phyloP scores from a whole-genome alignment of 2,113 vertebrate species.

The Natator depressus region DNA sequence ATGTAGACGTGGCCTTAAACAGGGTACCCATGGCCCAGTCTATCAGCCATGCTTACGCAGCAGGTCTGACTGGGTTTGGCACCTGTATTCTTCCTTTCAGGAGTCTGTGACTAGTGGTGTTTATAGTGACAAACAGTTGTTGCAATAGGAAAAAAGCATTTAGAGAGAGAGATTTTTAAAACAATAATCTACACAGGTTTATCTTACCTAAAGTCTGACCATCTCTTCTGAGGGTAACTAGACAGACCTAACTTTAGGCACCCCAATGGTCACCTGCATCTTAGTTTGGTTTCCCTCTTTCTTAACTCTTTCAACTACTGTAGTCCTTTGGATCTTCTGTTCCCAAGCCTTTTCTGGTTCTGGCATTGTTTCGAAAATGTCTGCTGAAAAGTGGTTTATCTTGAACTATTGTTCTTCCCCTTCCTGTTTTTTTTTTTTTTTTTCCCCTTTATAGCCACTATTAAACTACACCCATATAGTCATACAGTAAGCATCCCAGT shows the following conservation, averaged over 20 bases:
- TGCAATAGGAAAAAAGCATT: not conserved
- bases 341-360: not conserved
- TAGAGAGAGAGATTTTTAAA: not conserved
- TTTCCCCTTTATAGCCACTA: not conserved
- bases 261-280: not conserved
- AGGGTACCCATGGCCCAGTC: not conserved
- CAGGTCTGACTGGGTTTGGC: not conserved
- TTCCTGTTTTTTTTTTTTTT: not conserved
- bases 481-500: not conserved
- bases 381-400: not conserved
- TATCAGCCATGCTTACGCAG: not conserved
- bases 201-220: not conserved
- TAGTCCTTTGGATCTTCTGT: not conserved
- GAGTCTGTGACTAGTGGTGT: not conserved
- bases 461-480: not conserved
- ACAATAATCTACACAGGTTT: not conserved
- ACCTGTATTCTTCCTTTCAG: not conserved
- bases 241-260: not conserved
- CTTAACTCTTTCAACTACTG: not conserved
- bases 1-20: not conserved
- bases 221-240: not conserved
- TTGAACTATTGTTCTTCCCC: not conserved
- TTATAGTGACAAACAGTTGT: not conserved
- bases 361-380: not conserved
- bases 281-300: not conserved